A percentile compares a stretch with the other conserved stretches of the same genome.
phyloP scores from a whole-genome alignment of 2,113 vertebrate genomes.

The Columba livia region DNA sequence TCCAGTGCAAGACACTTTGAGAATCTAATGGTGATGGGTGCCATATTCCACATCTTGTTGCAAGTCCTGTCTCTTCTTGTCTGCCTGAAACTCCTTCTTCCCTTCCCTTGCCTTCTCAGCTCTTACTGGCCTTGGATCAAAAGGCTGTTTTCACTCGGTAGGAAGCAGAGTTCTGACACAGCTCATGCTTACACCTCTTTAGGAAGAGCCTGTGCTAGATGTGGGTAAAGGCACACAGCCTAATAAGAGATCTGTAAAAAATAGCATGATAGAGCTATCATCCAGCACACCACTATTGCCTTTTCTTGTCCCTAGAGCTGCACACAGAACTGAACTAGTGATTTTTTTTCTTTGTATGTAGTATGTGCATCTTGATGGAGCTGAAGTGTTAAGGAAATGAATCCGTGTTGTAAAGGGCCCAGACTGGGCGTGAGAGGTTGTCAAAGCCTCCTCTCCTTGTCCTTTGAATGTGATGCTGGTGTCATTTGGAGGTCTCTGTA shows the following conservation, averaged over 20 bases:
- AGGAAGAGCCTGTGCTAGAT: background rate
- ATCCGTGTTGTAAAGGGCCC: background rate
- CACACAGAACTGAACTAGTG: background rate
- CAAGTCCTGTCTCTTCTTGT: background rate
- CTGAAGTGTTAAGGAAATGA: background rate
- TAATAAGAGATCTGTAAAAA: background rate
- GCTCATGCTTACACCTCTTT: background rate
- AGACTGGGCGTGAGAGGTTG: background rate
- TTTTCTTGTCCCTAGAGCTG: background rate
- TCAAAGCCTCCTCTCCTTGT: background rate
- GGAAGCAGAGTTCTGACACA: background rate
- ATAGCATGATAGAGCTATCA: background rate
- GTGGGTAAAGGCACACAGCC: background rate
- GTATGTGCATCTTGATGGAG: background rate
- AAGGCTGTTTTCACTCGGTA: background rate
- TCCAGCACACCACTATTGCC: background rate
- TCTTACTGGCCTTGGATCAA: background rate
- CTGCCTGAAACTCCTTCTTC: background rate
- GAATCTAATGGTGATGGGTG: background rate
- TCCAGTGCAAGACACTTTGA: background rate
- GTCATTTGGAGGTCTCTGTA: background rate
- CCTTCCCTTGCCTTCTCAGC: background rate
- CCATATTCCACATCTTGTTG: background rate
- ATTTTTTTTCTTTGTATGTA: background rate
- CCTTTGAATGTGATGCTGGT: rapidly evolving